phyloP scores from a whole-genome alignment of 92 coral and sea anemone genomes.

The Plumapathes pennacea region DNA sequence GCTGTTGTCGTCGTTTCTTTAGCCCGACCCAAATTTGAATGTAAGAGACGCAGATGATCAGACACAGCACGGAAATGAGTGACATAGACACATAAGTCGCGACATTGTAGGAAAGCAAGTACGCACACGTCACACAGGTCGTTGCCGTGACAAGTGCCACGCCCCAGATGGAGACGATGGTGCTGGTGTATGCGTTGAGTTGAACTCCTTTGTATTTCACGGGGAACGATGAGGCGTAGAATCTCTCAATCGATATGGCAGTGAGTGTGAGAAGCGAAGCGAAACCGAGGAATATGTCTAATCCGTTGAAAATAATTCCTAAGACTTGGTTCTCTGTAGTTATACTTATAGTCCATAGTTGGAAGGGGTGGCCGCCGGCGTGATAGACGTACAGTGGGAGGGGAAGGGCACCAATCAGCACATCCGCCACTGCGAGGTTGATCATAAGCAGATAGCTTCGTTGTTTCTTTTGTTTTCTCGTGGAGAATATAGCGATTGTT shows the following conservation, averaged over 20 bases:
- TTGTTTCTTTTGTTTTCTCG: slow-evolving; percentile 18
- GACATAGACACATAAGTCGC: slow-evolving; percentile 16
- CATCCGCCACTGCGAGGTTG: slow-evolving; percentile 39
- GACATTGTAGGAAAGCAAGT: slow-evolving; percentile 17
- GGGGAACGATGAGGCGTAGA: slow-evolving; percentile 35
- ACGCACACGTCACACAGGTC: slow-evolving; percentile 2
- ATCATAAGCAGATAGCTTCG: slow-evolving; percentile 17
- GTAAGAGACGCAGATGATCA: slow-evolving; percentile 29
- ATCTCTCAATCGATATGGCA: slow-evolving; percentile 45
- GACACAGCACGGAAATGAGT: slow-evolving; percentile 23
- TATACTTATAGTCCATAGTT: not conserved
- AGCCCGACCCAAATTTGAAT: slow-evolving; percentile 19
- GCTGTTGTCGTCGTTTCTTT: slow-evolving; percentile 17
- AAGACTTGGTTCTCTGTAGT: slow-evolving; percentile 6
- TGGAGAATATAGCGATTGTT: slow-evolving; percentile 30
- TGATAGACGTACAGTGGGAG: slow-evolving; percentile 33
- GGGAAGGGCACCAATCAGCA: slow-evolving; percentile 45
- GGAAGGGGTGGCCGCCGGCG: slow-evolving; percentile 4
- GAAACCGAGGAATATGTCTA: slow-evolving; percentile 40
- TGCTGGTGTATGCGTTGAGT: slow-evolving; percentile 23
- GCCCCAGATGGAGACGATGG: slow-evolving; percentile 26
- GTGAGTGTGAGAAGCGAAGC: slow-evolving; percentile 38
- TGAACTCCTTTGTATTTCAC: slow-evolving; percentile 22
- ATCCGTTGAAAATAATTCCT: slow-evolving; percentile 15
- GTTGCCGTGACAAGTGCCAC: slow-evolving; percentile 12